phyloP scores from a whole-genome alignment of 2,113 vertebrate species.

The Oncorhynchus gorbuscha region DNA sequence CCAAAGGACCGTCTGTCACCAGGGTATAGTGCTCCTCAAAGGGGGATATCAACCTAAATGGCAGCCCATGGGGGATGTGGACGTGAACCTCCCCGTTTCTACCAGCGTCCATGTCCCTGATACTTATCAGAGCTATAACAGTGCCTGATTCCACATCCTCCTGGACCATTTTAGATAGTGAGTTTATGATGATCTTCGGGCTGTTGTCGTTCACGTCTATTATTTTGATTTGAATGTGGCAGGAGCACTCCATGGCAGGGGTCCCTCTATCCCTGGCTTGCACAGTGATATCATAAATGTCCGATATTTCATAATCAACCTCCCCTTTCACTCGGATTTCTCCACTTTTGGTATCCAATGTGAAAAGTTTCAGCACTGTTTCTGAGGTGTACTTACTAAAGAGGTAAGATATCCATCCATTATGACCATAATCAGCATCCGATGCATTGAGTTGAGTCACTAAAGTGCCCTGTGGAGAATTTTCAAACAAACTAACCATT shows the following conservation, averaged over 20 bases:
- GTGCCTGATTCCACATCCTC: slow-evolving; percentile 76
- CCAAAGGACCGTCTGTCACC: slow-evolving; percentile 68
- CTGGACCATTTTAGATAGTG: slow-evolving; percentile 70
- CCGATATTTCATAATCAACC: slow-evolving; percentile 77
- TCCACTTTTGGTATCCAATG: slow-evolving; percentile 72
- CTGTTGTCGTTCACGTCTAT: slow-evolving; percentile 83
- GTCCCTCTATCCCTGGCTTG: slow-evolving; percentile 80
- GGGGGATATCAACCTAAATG: slow-evolving; percentile 69
- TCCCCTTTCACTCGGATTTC: slow-evolving; percentile 73
- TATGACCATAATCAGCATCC: slow-evolving; percentile 74
- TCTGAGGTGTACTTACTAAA: slow-evolving; percentile 65
- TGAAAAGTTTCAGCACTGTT: slow-evolving; percentile 73
- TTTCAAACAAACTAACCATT: slow-evolving; percentile 74
- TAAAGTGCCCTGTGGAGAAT: slow-evolving; percentile 65
- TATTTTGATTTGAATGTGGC: slow-evolving; percentile 78
- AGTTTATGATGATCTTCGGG: slow-evolving; percentile 74
- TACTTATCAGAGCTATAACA: slow-evolving; percentile 75
- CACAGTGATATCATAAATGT: slow-evolving; percentile 73
- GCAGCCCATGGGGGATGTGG: slow-evolving; percentile 60
- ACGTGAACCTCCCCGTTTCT: slow-evolving; percentile 74
- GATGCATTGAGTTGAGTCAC: slow-evolving; percentile 76
- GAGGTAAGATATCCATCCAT: slow-evolving; percentile 71
- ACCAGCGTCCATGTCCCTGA: slow-evolving; percentile 75
- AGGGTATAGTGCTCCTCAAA: slow-evolving; percentile 77
- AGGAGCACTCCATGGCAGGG: slow-evolving; percentile 76